Conservation (phyloP, 2,888 invertebrate species). For the Eupithecia vulgata region DNA sequence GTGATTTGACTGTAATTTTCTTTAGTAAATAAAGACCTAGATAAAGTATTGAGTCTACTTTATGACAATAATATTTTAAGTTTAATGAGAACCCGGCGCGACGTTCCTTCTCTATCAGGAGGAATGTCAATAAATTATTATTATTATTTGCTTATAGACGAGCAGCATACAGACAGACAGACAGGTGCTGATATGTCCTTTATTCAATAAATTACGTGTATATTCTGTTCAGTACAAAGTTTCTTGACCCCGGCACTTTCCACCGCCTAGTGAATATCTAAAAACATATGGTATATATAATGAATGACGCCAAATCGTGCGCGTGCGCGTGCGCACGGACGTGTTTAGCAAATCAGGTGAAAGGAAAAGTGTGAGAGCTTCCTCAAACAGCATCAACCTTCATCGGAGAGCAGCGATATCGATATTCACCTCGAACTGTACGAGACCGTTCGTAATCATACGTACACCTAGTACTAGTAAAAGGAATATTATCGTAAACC, state of each 20-base stretch:
- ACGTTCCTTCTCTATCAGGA: not conserved
- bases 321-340: not conserved
- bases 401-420: not conserved
- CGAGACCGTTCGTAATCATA: not conserved
- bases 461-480: not conserved
- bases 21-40: no score
- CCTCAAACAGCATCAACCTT: not conserved
- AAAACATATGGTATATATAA: not conserved
- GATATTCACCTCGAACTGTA: not conserved
- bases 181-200: not conserved
- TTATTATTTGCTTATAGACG: not conserved
- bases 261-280: not conserved
- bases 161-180: not conserved
- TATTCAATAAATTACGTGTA: not conserved
- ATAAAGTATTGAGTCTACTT: not conserved
- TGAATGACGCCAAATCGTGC: not conserved
- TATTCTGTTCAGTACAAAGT: not conserved
- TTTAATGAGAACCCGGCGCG: not conserved
- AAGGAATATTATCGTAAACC: not conserved
- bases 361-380: not conserved
- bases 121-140: not conserved
- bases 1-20: no score
- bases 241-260: not conserved
- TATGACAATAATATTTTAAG: not conserved
- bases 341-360: not conserved